A percentile compares a stretch with the other conserved stretches of the same genome.
Conservation (phyloP, 2,888 invertebrate species). For the Ophion ellenae region DNA sequence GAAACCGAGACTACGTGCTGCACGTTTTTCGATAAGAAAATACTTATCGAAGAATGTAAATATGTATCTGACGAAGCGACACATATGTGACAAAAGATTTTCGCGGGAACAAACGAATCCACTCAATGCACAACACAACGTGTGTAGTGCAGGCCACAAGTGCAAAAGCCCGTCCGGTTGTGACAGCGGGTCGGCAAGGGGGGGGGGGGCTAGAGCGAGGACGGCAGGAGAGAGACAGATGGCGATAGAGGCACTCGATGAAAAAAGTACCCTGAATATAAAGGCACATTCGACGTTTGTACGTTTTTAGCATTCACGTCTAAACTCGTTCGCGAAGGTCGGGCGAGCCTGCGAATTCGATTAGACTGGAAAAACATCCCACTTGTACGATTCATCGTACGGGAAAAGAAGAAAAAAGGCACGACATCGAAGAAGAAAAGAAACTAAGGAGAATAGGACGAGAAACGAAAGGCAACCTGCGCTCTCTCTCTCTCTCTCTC, state of each 20-base stretch:
- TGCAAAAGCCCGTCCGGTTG: background rate
- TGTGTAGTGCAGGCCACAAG: background rate
- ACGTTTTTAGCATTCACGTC: slow-evolving; percentile 56
- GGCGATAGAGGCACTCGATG: background rate
- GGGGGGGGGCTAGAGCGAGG: no score
- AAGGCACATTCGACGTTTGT: slow-evolving; percentile 37
- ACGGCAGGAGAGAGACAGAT: background rate
- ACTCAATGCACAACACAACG: background rate
- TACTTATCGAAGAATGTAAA: no score
- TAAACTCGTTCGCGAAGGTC: slow-evolving; percentile 60
- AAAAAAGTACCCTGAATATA: background rate
- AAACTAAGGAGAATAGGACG: slow-evolving; percentile 3
- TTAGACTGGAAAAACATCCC: slow-evolving; percentile 55
- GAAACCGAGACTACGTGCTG: no score
- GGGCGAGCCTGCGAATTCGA: slow-evolving; percentile 45
- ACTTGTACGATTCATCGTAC: slow-evolving; percentile 41
- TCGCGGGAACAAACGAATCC: background rate
- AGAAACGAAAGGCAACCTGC: background rate
- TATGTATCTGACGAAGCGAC: no score
- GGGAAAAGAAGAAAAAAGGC: slow-evolving; percentile 2
- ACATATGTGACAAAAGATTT: no score
- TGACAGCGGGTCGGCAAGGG: background rate
- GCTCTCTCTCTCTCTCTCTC: background rate
- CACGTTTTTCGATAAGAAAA: no score
- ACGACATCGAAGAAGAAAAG: background rate